A percentile compares a stretch with the other conserved stretches of the same genome.
Conservation (phyloP, 2,113 vertebrate genomes). For the Macrotis lagotis region DNA sequence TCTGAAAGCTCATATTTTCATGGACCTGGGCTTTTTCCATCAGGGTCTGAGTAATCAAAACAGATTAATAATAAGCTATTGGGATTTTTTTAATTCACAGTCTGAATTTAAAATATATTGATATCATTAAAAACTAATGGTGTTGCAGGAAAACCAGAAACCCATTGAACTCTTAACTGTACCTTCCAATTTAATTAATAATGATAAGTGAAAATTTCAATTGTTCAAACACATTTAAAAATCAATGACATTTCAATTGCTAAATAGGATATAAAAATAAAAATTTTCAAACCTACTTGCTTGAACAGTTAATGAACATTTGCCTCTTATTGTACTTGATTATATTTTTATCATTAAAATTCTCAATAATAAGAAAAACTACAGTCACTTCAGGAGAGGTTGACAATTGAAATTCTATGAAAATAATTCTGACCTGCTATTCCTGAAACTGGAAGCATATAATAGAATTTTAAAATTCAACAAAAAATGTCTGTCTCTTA, state of each 20-base stretch:
- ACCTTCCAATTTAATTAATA: background rate
- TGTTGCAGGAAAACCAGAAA: background rate
- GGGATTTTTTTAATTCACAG: no score
- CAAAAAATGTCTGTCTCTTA: no score
- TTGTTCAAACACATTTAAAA: constrained; percentile 42
- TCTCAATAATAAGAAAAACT: background rate
- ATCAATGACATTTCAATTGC: constrained; percentile 18
- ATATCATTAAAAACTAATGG: background rate
- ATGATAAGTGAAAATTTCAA: background rate
- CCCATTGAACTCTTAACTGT: background rate
- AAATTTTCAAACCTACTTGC: background rate
- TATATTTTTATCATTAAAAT: background rate
- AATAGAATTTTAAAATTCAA: no score
- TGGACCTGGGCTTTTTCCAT: no score
- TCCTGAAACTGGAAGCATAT: background rate
- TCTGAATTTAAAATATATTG: no score
- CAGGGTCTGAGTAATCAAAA: no score
- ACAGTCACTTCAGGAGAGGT: background rate
- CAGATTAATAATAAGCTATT: no score
- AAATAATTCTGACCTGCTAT: constrained; percentile 9
- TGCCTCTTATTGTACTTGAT: background rate
- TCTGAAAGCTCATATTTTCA: no score
- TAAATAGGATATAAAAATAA: constrained; percentile 2
- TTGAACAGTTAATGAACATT: background rate
- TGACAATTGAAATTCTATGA: constrained; percentile 28